These are phyloP conservation scores for Phoxinus dragarum DNA, from an alignment of 2,797 vertebrate genomes.

Conservation along the genomic window DNA sequence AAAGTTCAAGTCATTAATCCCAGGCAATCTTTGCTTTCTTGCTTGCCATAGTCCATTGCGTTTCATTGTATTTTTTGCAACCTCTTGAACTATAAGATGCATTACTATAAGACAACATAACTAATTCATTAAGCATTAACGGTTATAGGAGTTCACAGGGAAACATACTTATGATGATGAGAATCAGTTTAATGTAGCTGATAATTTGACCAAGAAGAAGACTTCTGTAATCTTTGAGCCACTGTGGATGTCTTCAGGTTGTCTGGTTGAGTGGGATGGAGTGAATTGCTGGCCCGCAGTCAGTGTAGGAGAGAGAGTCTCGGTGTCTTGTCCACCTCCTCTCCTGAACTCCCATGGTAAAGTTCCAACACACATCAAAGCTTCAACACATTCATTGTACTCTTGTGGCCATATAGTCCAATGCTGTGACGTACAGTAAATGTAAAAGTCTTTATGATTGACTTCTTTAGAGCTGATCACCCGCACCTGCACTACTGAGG, in stretches of 20 bases:
- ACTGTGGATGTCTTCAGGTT: conserved; percentile 61
- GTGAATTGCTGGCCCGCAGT: conserved; percentile 69
- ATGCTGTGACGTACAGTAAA: background rate
- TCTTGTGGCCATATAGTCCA: background rate
- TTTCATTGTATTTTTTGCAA: background rate
- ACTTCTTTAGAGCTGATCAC: conserved; percentile 59
- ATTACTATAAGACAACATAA: background rate
- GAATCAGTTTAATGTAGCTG: background rate
- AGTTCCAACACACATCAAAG: background rate
- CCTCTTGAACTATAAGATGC: background rate
- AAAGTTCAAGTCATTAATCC: background rate
- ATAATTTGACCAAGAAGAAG: background rate
- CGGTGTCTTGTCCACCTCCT: conserved; percentile 61
- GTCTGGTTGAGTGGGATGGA: conserved; percentile 71
- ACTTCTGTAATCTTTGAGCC: background rate
- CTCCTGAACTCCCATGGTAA: conserved; percentile 51
- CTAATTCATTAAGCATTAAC: background rate
- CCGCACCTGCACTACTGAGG: conserved; percentile 67
- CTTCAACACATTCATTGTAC: background rate
- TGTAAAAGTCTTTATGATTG: background rate
- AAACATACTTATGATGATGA: conserved; percentile 1
- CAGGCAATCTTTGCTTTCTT: background rate
- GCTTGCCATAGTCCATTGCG: background rate
- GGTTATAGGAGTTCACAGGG: background rate
- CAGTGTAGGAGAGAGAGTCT: conserved; percentile 55